These are phyloP conservation scores for Danaus plexippus DNA, from an alignment of 1,140 invertebrate genomes.

Conservation along the genomic window DNA sequence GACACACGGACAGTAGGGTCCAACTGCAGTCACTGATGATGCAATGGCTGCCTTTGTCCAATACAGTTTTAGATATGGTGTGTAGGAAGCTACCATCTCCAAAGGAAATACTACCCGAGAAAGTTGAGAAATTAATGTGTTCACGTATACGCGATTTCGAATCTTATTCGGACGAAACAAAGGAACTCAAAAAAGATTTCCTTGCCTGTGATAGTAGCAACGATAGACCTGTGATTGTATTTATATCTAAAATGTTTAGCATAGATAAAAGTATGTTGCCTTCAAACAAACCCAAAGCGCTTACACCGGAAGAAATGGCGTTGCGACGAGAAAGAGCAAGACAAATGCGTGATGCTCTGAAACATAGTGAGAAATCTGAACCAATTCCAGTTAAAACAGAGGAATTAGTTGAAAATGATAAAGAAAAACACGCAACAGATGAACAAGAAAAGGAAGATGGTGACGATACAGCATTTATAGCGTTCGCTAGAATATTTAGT, in stretches of 20 bases:
- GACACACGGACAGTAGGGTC: conserved; percentile 82
- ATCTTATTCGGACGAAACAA: conserved; percentile 79
- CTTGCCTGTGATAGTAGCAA: conserved; percentile 77
- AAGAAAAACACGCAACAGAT: conserved; percentile 39
- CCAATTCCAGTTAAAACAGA: conserved; percentile 68
- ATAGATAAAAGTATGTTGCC: conserved; percentile 81
- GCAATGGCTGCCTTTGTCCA: conserved; percentile 92
- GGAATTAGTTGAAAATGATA: conserved; percentile 42
- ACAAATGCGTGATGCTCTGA: conserved; percentile 74
- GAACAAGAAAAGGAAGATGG: conserved; percentile 55
- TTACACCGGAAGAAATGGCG: conserved; percentile 85
- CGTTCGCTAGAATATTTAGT: conserved; percentile 95
- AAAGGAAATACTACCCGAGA: conserved; percentile 81
- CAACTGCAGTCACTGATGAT: conserved; percentile 86
- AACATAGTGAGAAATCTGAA: conserved; percentile 66
- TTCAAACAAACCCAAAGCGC: conserved; percentile 79
- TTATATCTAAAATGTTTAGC: conserved; percentile 96
- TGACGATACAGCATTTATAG: conserved; percentile 84
- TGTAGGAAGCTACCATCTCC: conserved; percentile 87
- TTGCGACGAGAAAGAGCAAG: conserved; percentile 79
- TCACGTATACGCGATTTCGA: conserved; percentile 79
- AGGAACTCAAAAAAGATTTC: conserved; percentile 83
- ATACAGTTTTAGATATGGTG: conserved; percentile 85
- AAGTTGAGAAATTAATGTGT: conserved; percentile 83
- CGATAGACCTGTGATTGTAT: conserved; percentile 86